These are phyloP conservation scores for Ondatra zibethicus DNA, from an alignment of 2,113 vertebrate genomes.

Conservation along the genomic window DNA sequence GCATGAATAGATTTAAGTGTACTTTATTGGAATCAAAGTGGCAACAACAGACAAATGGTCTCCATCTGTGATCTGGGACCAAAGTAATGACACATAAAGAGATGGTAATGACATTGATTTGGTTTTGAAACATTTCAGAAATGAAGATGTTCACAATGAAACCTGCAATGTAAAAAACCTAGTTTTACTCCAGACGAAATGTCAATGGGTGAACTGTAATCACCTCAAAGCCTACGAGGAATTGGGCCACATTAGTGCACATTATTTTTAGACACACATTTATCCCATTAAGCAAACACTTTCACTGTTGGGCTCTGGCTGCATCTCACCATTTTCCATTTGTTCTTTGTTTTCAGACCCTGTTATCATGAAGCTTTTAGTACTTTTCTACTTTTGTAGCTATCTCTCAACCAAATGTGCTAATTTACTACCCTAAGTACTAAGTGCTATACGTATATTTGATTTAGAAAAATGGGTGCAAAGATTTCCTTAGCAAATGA, in stretches of 20 bases:
- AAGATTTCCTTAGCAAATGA: conserved; percentile 65
- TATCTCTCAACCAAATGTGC: conserved; percentile 63
- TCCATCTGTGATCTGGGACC: conserved; percentile 54
- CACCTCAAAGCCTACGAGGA: conserved; percentile 51
- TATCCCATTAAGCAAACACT: conserved; percentile 66
- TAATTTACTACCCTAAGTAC: conserved; percentile 55
- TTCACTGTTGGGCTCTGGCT: conserved; percentile 50
- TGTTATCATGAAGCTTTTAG: conserved; percentile 67
- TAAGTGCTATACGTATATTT: conserved; percentile 57
- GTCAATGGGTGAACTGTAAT: conserved; percentile 59
- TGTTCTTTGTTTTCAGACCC: conserved; percentile 68
- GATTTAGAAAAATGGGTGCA: conserved; percentile 66
- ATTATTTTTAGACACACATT: conserved; percentile 68
- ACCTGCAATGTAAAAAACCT: conserved; percentile 47
- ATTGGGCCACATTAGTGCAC: conserved; percentile 25
- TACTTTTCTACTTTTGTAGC: conserved; percentile 56
- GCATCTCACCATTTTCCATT: conserved; percentile 53
- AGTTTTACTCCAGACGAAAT: conserved; percentile 66
- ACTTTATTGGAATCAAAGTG: conserved; percentile 66
- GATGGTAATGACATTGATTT: conserved; percentile 53
- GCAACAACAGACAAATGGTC: conserved; percentile 46
- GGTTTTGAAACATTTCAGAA: conserved; percentile 68
- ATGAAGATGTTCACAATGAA: conserved; percentile 65
- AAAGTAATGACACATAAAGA: conserved; percentile 68
- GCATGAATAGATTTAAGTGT: conserved; percentile 51